phyloP scores from a whole-genome alignment of 35 echinoderm and acorn worm species.

The Apostichopus californicus region DNA sequence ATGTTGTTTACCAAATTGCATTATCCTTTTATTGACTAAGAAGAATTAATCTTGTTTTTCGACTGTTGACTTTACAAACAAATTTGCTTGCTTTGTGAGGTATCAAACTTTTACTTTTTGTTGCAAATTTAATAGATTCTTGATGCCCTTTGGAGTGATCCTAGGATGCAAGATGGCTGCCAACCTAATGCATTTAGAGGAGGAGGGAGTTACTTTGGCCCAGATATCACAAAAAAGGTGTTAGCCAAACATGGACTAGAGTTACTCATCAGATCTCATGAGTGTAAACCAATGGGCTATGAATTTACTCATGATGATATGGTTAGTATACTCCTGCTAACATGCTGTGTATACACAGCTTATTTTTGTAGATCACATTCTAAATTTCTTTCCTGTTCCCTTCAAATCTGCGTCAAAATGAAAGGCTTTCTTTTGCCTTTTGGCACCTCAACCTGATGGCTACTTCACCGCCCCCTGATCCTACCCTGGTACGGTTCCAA shows the following conservation, averaged over 20 bases:
- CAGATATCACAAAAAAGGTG: conserved; percentile 81
- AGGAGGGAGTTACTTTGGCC: conserved; percentile 97
- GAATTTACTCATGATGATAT: conserved; percentile 88
- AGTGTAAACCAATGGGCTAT: conserved; percentile 90
- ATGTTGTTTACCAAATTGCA: too few species aligned
- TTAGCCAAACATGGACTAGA: conserved; percentile 86
- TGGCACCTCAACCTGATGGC: too few species aligned
- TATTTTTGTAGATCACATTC: background rate
- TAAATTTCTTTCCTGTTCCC: background rate
- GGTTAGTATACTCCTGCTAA: conserved; percentile 28
- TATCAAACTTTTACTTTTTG: too few species aligned
- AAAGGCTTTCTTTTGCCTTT: too few species aligned
- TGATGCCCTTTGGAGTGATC: conserved; percentile 95
- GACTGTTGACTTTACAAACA: too few species aligned
- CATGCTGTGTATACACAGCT: too few species aligned
- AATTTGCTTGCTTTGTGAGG: too few species aligned
- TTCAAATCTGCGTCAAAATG: too few species aligned
- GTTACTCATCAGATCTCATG: conserved; percentile 88
- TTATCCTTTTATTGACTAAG: too few species aligned
- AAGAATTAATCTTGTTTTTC: too few species aligned
- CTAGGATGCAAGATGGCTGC: conserved; percentile 84
- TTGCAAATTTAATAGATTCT: conserved; percentile 59
- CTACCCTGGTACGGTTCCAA: too few species aligned
- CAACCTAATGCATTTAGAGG: conserved; percentile 89
- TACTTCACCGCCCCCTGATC: too few species aligned